Evolutionary conservation across 2,113 vertebrate species (phyloP), one percentile per base, ranked within the genome.

Genomic region (Myiagra hebetior): DNA sequence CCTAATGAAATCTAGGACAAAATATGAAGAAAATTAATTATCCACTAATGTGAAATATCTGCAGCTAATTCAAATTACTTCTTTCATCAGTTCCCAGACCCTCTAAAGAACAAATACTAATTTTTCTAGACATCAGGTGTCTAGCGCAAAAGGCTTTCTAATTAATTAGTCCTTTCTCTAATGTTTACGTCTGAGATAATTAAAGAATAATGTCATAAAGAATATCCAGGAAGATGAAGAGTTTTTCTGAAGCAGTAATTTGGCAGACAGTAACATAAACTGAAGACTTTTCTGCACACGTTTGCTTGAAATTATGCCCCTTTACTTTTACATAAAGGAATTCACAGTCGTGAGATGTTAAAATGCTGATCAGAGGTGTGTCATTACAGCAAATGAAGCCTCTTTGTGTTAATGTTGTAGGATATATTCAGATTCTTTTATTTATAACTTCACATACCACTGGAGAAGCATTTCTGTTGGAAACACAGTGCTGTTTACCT

Each of bases 1-100:
- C 69, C 74, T 95, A 85, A 89, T 87, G 73, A 96, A 94, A 97
- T 93, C 80, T 93, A 33, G 92, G 93, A 56, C 93, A 94, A 91
- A 91, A 69, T 81, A 84, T 42, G 77, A 91, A 65, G 81, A 86
- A 91, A 95, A 89, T 85, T 92, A 94, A 94, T 96, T 96, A 92
- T 65, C 67, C 30, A 20, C 70, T 93, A 70, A 89, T 74, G 23
- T 68, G 59, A 95, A 72, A 46, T 95, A 63, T 92, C 67, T 81
- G n/a, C 67, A 89, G 44, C 72, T 95, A 89, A 95, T 89, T 93
- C 60, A 89, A 55, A 96, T 94, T 81, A 67, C 11, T 37, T 84
- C n/a, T 72, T 96, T 95, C 72, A 91, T 93, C 74, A 49, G 18
- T 81, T 91, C 49, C 57, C 17, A 93, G 65, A 78, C 49, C 31